Base-by-base conservation (phyloP, 2,797 vertebrate species). In the Eulemur albifrons region DNA sequence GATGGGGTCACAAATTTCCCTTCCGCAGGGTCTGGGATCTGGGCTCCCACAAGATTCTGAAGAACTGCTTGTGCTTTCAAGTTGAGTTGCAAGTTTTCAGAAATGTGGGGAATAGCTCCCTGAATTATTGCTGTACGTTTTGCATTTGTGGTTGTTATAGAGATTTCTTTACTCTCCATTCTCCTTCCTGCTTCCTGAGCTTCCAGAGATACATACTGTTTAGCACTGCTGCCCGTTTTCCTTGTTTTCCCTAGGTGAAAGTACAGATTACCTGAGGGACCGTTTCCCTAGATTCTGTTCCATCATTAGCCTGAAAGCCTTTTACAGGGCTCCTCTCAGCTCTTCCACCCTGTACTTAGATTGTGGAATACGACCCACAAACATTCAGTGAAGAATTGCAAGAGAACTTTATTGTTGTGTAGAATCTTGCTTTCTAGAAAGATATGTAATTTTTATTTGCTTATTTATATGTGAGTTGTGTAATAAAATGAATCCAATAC, bases 241-340 rank as follows among this genome's bases (percentile, higher is more conserved):
- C 50, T 76, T 76, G 0, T 23, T 20, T 92, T n/a, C 4, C 4
- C 11, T 54, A 48, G 63, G 40, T 59, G 27, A 83, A 63, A 30
- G 2, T 54, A 5, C 2, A 63, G 2, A 23, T 77, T 69, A 30
- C 9, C 35, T 25, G 0, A 2, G 2, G 8, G 15, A 50, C 5
- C 1, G 5, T 43, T 65, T 72, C 1, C 48, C 4, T 69, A 3
- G 17, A 1, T 77, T 77, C 4, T 73, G 17, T n/a, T 69, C 38
- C 30, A 77, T 2, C 1, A 14, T 63, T 15, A 72, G 38, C 11
- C 25, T 75, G 18, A 61, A 80, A n/a, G 25, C 11, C 32, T 92
- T 87, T 75, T 67, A n/a, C 3, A 23, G 5, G 20, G 9, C 8
- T 90, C 83, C 6, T 67, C 9, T 92, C 11, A 30, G 14, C 21